A percentile compares a stretch with the other conserved stretches of the same genome.
phyloP scores from a whole-genome alignment of 1,140 invertebrate genomes.

The Hyles euphorbiae region DNA sequence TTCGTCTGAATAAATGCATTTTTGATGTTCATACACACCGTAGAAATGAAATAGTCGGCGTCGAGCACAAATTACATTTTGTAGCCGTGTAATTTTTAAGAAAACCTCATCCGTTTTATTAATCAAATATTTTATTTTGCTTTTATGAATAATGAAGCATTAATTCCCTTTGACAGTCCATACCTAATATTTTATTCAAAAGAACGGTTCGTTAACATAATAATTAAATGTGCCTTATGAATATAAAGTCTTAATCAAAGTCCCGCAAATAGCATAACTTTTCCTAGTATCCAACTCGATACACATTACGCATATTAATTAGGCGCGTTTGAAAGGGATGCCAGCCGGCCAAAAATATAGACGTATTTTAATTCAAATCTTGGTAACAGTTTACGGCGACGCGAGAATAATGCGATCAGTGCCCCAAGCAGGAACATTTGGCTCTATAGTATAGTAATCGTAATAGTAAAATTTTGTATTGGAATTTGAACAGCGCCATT shows the following conservation, averaged over 20 bases:
- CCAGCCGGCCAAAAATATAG: slow-evolving; percentile 13
- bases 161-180: slow-evolving; percentile 65
- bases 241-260: slow-evolving; percentile 67
- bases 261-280: slow-evolving; percentile 63
- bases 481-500: no score
- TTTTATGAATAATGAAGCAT: slow-evolving; percentile 43
- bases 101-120: slow-evolving; percentile 14
- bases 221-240: slow-evolving; percentile 74
- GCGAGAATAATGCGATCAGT: no score
- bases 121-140: slow-evolving; percentile 22
- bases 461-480: no score
- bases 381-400: neutral
- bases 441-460: no score
- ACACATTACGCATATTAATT: slow-evolving; percentile 68
- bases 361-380: slow-evolving; percentile 7
- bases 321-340: slow-evolving; percentile 34
- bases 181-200: slow-evolving; percentile 72
- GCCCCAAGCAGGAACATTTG: no score
- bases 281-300: slow-evolving; percentile 61
- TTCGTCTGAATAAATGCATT: slow-evolving; percentile 57
- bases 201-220: slow-evolving; percentile 71
- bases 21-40: slow-evolving; percentile 42
- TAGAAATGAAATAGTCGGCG: slow-evolving; percentile 11
- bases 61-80: slow-evolving; percentile 6
- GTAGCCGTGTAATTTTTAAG: neutral